Evolutionary conservation across 1,140 invertebrate genomes (phyloP), one percentile per base, ranked within the genome.

Genomic region (Drosophila ficusphila): DNA sequence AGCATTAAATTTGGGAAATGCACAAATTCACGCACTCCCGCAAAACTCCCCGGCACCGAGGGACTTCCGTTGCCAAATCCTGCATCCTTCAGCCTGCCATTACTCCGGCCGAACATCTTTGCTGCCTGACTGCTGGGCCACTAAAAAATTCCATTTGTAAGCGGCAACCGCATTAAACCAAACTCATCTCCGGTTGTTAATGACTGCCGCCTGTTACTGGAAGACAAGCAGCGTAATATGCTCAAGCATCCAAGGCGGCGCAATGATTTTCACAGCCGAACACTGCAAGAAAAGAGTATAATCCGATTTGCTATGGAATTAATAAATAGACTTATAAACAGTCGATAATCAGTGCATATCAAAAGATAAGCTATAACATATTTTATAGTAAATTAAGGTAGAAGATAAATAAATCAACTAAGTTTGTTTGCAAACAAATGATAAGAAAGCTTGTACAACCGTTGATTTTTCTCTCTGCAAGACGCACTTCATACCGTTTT

Each of bases 131-230:
- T 60, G 62, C 27, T 60, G 18, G 36, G 68, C 73, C 76, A 86
- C 82, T 88, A 82, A 82, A 88, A 88, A 88, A 88, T 88, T 88
- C 82, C 82, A 88, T 88, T 88, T 88, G 77, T 78, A 82, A 88
- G 78, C 82, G 77, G 69, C 73, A 82, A 76, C 82, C 74, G 74
- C 78, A 88, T 88, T 88, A 88, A 88, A 82, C 82, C 82, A 78
- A 86, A 82, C 83, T 88, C 82, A 88, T 88, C 82, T 88, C 82
- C 82, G 82, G 82, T 88, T 88, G 77, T 88, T 88, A 88, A 88
- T 82, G 82, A 88, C 83, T 78, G 76, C 54, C 61, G 73, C 41
- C 42, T 44, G 68, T 44, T 36, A 41, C 12, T 36, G 61, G 64
- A 33, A 51, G 74, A 83, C 69, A 56, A 34, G 56, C 39, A 48